Evolutionary conservation across 2,888 invertebrate genomes (phyloP).

Genomic region (Drosophila anomelani): DNA sequence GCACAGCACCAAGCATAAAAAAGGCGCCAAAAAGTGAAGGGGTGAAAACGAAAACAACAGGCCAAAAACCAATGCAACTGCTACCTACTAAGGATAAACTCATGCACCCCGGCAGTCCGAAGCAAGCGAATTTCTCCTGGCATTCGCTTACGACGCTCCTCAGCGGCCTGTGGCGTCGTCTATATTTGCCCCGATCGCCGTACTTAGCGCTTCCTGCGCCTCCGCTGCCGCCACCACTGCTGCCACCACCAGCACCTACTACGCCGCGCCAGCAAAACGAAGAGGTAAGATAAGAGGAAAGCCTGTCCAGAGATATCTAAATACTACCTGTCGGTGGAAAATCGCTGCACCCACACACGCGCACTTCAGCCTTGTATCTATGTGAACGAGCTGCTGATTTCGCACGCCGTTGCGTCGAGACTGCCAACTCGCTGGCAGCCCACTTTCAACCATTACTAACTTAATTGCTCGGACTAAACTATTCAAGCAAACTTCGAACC

Average conservation of each 20-base stretch:
- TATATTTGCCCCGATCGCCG: slow-evolving; percentile 54
- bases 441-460: neutral
- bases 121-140: slow-evolving; percentile 54
- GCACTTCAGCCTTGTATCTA: neutral
- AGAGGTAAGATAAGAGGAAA: slow-evolving; percentile 68
- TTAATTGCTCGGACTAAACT: neutral
- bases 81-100: slow-evolving; percentile 40
- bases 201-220: slow-evolving; percentile 55
- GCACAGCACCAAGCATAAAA: slow-evolving; percentile 28
- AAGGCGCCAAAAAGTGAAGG: slow-evolving; percentile 61
- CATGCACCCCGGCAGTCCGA: slow-evolving; percentile 49
- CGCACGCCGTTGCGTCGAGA: slow-evolving; percentile 15
- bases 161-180: slow-evolving; percentile 57
- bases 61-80: slow-evolving; percentile 9
- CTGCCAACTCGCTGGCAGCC: slow-evolving; percentile 11
- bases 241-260: slow-evolving; percentile 16
- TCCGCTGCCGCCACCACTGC: slow-evolving; percentile 10
- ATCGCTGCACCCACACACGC: slow-evolving; percentile 2
- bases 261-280: slow-evolving; percentile 37
- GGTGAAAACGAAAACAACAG: slow-evolving; percentile 20
- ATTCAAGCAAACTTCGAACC: neutral
- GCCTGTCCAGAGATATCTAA: slow-evolving; percentile 21
- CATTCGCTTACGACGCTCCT: slow-evolving; percentile 54
- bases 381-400: slow-evolving; percentile 30
- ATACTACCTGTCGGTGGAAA: slow-evolving; percentile 54